Conservation (phyloP, 64 coral and sea anemone genomes). For the Trachythela sp. region DNA sequence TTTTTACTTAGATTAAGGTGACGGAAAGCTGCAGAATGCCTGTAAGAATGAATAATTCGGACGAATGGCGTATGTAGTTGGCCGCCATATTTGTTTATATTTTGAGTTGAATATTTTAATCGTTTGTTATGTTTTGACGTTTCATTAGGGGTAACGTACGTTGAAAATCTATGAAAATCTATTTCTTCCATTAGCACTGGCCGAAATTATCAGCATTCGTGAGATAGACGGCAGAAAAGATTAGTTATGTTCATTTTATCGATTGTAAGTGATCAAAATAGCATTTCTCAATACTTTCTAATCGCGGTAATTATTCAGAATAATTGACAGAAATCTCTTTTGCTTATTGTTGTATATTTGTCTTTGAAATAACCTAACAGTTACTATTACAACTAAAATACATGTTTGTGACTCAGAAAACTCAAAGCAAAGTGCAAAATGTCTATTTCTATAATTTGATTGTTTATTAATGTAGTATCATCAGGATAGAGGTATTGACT, state of each 20-base stretch:
- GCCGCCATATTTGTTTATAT: constrained; percentile 16
- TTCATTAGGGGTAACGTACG: neutral
- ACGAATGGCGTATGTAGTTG: constrained; percentile 98
- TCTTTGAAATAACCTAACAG: too few species aligned
- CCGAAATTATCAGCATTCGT: constrained; percentile 93
- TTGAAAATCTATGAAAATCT: too few species aligned
- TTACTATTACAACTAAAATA: too few species aligned
- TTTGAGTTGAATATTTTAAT: neutral
- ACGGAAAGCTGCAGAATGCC: constrained; percentile 97
- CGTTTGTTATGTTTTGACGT: neutral
- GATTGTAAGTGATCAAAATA: constrained; percentile 79
- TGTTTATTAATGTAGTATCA: too few species aligned
- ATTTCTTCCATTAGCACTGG: constrained; percentile 62
- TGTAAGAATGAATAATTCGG: constrained; percentile 90
- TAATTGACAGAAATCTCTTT: neutral
- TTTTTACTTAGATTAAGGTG: constrained; percentile 58
- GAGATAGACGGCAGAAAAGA: constrained; percentile 64
- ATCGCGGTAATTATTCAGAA: neutral
- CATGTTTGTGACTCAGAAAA: too few species aligned
- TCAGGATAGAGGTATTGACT: too few species aligned
- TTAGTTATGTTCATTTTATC: constrained; percentile 97
- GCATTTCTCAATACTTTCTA: neutral
- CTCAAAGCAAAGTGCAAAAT: too few species aligned
- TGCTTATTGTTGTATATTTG: neutral
- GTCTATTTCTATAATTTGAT: too few species aligned